phyloP scores from a whole-genome alignment of 2,888 invertebrate genomes.

The Synergus umbraculus region DNA sequence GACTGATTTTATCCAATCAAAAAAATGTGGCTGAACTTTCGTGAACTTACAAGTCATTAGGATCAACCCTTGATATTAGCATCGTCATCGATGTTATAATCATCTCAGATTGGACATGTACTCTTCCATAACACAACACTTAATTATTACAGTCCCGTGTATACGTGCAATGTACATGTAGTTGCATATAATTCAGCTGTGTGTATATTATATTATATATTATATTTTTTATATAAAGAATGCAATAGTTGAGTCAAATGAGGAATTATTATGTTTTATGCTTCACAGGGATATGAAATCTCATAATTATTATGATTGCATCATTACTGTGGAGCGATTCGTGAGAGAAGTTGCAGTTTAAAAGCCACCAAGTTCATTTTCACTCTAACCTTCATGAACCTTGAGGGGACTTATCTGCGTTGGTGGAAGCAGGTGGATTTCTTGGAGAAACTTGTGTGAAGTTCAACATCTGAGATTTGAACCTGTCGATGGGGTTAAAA shows the following conservation, averaged over 20 bases:
- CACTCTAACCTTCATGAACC: background rate
- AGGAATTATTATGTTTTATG: background rate
- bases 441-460: background rate
- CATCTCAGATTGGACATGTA: too few relatives aligned
- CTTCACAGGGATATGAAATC: conserved; percentile 9
- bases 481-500: background rate
- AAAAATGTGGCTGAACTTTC: background rate
- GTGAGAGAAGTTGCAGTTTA: conserved; percentile 9
- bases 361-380: background rate
- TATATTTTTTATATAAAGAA: background rate
- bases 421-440: background rate
- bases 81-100: background rate
- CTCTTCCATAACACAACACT: too few relatives aligned
- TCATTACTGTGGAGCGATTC: conserved; percentile 60
- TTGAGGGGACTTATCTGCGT: background rate
- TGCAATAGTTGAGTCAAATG: background rate
- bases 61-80: too few relatives aligned
- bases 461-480: background rate
- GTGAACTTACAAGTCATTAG: too few relatives aligned
- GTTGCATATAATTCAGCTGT: too few relatives aligned
- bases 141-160: too few relatives aligned
- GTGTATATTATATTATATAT: too few relatives aligned
- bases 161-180: too few relatives aligned
- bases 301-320: conserved; percentile 52
- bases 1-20: background rate